Conservation (phyloP, 2,888 invertebrate genomes). For the Callyntrura sp. region DNA sequence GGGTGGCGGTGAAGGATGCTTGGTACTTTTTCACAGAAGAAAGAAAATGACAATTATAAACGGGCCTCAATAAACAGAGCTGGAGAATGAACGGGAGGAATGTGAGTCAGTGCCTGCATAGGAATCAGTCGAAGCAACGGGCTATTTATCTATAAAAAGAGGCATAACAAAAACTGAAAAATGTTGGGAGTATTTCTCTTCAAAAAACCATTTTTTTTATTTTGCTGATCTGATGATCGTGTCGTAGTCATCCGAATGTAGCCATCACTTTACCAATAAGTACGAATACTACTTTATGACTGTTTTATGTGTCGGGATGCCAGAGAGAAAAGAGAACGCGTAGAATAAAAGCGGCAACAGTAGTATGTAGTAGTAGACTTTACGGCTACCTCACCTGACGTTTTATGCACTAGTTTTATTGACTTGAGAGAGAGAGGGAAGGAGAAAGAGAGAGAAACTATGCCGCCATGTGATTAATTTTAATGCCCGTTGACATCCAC, state of each 20-base stretch:
- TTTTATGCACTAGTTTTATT: slow-evolving; percentile 76
- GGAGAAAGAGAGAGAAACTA: slow-evolving; percentile 26
- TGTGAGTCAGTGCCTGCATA: no score
- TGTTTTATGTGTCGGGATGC: slow-evolving; percentile 59
- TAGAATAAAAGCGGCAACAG: neutral
- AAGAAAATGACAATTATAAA: no score
- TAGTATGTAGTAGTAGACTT: slow-evolving; percentile 67
- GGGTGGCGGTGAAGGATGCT: no score
- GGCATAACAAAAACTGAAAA: no score
- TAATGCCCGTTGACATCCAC: slow-evolving; percentile 78
- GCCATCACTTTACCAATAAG: neutral
- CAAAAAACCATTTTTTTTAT: no score
- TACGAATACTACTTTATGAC: neutral
- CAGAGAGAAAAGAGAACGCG: slow-evolving; percentile 6
- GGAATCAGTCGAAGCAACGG: no score
- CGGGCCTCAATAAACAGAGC: no score
- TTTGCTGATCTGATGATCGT: no score
- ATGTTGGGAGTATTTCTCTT: no score
- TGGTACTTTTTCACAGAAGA: no score
- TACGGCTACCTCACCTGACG: slow-evolving; percentile 72
- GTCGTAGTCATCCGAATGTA: neutral
- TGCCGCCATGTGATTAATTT: slow-evolving; percentile 78
- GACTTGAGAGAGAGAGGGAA: slow-evolving; percentile 42
- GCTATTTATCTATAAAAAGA: no score
- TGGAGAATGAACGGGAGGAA: no score